phyloP scores from a whole-genome alignment of 2,113 vertebrate species.

The Nematolebias whitei region DNA sequence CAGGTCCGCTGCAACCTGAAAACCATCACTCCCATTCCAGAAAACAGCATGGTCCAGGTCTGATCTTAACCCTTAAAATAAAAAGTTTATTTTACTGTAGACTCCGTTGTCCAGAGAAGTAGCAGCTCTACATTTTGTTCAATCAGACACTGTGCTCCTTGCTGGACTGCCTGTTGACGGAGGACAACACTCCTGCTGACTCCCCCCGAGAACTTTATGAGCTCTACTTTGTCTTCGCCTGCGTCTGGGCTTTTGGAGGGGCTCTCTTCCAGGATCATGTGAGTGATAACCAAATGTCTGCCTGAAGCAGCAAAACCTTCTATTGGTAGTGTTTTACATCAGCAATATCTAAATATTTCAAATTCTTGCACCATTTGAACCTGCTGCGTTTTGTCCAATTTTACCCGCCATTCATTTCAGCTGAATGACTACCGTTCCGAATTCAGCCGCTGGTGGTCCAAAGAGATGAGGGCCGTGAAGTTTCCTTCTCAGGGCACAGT shows the following conservation, averaged over 20 bases:
- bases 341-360: not conserved
- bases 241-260: conserved; percentile 84
- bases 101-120: not conserved
- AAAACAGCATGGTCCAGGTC: conserved; percentile 80
- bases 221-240: conserved; percentile 85
- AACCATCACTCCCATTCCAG: conserved; percentile 81
- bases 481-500: conserved; percentile 84
- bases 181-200: conserved; percentile 84
- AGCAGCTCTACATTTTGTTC: conserved; percentile 22
- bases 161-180: conserved; percentile 82
- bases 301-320: not conserved
- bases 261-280: conserved; percentile 87
- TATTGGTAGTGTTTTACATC: not conserved
- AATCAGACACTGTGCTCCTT: conserved; percentile 81
- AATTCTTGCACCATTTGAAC: not conserved
- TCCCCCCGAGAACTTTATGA: conserved; percentile 83
- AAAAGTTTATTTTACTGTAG: not conserved
- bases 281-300: conserved; percentile 36
- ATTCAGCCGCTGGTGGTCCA: conserved; percentile 87
- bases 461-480: conserved; percentile 85
- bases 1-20: conserved; percentile 82
- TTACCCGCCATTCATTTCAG: conserved; percentile 51
- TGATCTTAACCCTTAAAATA: not conserved
- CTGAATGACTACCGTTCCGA: conserved; percentile 84
- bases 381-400: not conserved